Conservation (phyloP, 2,888 invertebrate genomes). For the Spodoptera picta region DNA sequence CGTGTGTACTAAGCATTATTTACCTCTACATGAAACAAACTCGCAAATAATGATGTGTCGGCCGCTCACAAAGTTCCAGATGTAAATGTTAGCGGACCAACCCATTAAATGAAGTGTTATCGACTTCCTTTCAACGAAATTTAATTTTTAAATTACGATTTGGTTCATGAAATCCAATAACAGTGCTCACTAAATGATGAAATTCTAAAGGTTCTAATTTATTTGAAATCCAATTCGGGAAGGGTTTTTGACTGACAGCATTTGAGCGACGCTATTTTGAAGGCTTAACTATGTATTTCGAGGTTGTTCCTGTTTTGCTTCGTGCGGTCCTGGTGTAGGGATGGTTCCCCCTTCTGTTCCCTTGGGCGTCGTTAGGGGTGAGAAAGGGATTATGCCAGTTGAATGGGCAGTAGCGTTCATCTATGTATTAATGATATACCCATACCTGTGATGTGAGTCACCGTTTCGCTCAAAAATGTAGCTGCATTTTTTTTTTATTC, state of each 20-base stretch:
- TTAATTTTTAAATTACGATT: slow-evolving; percentile 67
- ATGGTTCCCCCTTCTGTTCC: slow-evolving; percentile 25
- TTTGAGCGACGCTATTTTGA: slow-evolving; percentile 48
- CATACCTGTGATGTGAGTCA: too few relatives aligned
- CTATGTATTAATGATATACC: slow-evolving; percentile 38
- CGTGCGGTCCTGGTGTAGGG: slow-evolving; percentile 21
- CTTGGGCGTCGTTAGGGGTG: slow-evolving; percentile 49
- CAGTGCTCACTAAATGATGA: slow-evolving; percentile 69
- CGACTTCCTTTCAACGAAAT: slow-evolving; percentile 63
- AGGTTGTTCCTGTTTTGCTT: slow-evolving; percentile 23
- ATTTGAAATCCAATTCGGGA: slow-evolving; percentile 67
- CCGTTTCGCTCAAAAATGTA: too few relatives aligned
- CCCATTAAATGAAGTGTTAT: slow-evolving; percentile 63
- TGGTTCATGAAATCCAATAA: slow-evolving; percentile 74
- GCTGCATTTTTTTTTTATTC: too few relatives aligned
- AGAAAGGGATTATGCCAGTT: slow-evolving; percentile 48
- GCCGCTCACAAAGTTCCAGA: slow-evolving; percentile 49
- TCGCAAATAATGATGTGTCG: slow-evolving; percentile 38
- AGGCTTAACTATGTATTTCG: slow-evolving; percentile 25
- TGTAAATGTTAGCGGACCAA: slow-evolving; percentile 49
- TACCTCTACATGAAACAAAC: slow-evolving; percentile 44
- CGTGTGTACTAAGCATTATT: slow-evolving; percentile 30
- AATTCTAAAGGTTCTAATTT: slow-evolving; percentile 68
- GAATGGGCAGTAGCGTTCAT: slow-evolving; percentile 36
- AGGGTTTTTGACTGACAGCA: slow-evolving; percentile 43